Evolutionary conservation across 2,797 vertebrate genomes (phyloP), one percentile per base, ranked within the genome.

Genomic region (Chrosomus eos): DNA sequence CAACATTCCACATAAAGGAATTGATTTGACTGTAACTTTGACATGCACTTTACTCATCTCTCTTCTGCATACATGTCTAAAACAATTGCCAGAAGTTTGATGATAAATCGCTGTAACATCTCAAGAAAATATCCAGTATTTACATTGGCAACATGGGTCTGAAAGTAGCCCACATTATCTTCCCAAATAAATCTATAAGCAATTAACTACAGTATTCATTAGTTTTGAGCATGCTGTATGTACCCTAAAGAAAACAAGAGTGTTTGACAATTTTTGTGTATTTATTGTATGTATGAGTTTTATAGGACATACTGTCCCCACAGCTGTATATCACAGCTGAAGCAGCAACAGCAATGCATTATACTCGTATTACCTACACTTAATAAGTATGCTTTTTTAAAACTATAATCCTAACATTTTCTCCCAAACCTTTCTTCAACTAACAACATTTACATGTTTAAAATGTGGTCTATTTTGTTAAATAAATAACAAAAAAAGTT

Each of bases 21-120:
- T 64, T 89, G 51, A 91, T 87, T 90, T 88, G 80, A 84, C 21
- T 88, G 45, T 79, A 78, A 85, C 67, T 80, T 45, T 86, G 33
- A 71, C 72, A 84, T 38, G 88, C 82, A 83, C 58, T 67, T 85
- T 86, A 87, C 31, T 86, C 87, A 88, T 80, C 78, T 89, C 89
- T 90, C 88, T 88, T 80, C 21, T 77, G 43, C 55, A 72, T 55
- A 70, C 62, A 48, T 43, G 67, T 81, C 71, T 71, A 31, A 72
- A 83, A n/a, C 60, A 80, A 23, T 31, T 55, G 74, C 26, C 38
- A 31, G 11, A 76, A 18, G 48, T 81, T 8, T 38, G 6, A 36
- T 40, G 8, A 64, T 77, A 43, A 1, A 60, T 43, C 10, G 21
- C 18, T 66, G 38, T 60, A 74, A 51, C 18, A 40, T 76, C 51